Base-by-base conservation (phyloP, 2,888 invertebrate species). In the Caenorhabditis doughertyi region DNA sequence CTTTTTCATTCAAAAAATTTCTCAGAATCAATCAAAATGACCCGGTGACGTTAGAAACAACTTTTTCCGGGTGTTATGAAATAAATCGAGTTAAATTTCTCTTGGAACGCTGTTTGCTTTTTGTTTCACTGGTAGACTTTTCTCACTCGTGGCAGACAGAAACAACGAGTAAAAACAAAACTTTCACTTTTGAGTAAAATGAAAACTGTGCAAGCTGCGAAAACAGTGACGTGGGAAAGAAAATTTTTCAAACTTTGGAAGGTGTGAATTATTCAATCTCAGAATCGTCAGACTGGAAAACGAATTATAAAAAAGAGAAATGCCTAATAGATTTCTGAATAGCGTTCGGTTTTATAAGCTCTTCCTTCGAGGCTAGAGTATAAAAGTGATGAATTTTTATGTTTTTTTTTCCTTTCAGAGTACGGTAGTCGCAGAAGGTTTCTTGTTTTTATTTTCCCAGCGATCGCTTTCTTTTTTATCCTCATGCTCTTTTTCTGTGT, bases 221-320 rank as follows among this genome's bases (percentile, higher is more conserved):
- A 32, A 32, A 32, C n/a, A 32, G 32, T 32, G 32, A 32, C 16
- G 39, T 39, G 39, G 16, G 13, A 11, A 16, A 16, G 42, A 42
- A 42, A 13, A 11, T 13, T 42, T n/a, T 18, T 39, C 39, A 39
- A 51, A n/a, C n/a, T n/a, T n/a, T n/a, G n/a, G n/a, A 39, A 58
- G 58, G 58, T 58, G 39, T 32, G 27, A 42, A 42, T n/a, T 16
- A 32, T 39, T 25, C 25, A 60, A 42, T 60, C 27, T 39, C 23
- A 27, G 16, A 60, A 11, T 11, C 42, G 42, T 25, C n/a, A 42
- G 42, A 60, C 60, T 60, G 60, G 60, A 60, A 58, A 58, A n/a
- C n/a, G 25, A 58, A 42, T 23, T 27, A 60, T 27, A 42, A 60
- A n/a, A 3, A 25, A 0, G 39, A 35, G 25, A 39, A 35, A 35